Evolutionary conservation across 2,797 vertebrate genomes (phyloP), one percentile per base, ranked within the genome.

Genomic region (Fistularia tabacaria): DNA sequence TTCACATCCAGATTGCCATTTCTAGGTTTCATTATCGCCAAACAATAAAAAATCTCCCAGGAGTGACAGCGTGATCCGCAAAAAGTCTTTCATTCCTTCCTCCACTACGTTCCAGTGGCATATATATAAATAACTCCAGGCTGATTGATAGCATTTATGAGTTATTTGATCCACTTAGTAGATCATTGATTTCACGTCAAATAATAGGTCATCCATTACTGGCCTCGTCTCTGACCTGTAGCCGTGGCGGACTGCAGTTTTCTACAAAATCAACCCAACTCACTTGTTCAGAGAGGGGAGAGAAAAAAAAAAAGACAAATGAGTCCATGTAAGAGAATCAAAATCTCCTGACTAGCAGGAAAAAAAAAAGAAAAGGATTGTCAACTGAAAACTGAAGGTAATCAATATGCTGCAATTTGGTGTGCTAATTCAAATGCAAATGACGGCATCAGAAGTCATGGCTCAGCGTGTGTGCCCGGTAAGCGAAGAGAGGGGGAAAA

Each of bases 381-480:
- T n/a, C 25, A 64, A 46, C 64, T n/a, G n/a, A n/a, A n/a, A 69
- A 74, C 60, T 71, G 64, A 59, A 56, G 51, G 38, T 62, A 64
- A 85, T 87, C 86, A 55, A 87, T 85, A 81, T 0, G 1, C 52
- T 52, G 61, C 55, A 54, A 81, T 80, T 73, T 8, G 38, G 54
- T 46, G 61, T 13, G 49, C 67, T 79, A 87, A 85, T 87, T 85
- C 78, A 78, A 75, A 87, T 85, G 82, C 75, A 77, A 85, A 86
- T 85, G 73, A 69, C 62, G 45, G 36, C 57, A n/a, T 57, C 59
- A 66, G 70, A 72, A 71, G 76, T 83, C 85, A 80, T 3, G 66
- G 80, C 70, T 74, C 64, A 43, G 69, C 25, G 68, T 39, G 6
- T 50, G 55, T 54, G 70, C 53, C 50, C 66, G 15, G 69, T 44